Conservation (phyloP, 2,113 vertebrate species). For the Lagenorhynchus albirostris region DNA sequence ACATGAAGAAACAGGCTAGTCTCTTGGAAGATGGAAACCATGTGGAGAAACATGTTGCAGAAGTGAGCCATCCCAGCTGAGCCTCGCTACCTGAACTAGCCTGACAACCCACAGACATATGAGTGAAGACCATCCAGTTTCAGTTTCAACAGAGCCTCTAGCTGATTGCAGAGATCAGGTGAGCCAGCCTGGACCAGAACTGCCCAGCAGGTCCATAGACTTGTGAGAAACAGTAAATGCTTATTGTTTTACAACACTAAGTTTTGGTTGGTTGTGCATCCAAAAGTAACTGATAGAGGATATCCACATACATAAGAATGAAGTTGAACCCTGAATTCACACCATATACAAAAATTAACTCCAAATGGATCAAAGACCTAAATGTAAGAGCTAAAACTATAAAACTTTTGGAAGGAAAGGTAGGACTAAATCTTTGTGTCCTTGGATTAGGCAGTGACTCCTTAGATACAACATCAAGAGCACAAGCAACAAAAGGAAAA, state of each 20-base stretch:
- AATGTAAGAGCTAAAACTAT: background rate
- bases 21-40: background rate
- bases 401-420: background rate
- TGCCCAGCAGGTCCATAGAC: background rate
- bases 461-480: background rate
- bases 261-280: background rate
- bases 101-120: background rate
- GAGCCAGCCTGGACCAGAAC: background rate
- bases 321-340: background rate
- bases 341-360: background rate
- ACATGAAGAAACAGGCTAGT: background rate
- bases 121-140: background rate
- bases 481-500: background rate
- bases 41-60: background rate
- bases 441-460: background rate
- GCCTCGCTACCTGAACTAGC: background rate
- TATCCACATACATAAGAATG: background rate
- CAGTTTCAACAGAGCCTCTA: background rate
- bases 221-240: background rate
- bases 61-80: background rate
- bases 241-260: background rate
- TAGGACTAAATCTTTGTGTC: background rate
- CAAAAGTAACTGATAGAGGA: background rate
- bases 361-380: background rate
- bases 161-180: background rate